phyloP scores from a whole-genome alignment of 2,113 vertebrate genomes.

The Tautogolabrus adspersus region DNA sequence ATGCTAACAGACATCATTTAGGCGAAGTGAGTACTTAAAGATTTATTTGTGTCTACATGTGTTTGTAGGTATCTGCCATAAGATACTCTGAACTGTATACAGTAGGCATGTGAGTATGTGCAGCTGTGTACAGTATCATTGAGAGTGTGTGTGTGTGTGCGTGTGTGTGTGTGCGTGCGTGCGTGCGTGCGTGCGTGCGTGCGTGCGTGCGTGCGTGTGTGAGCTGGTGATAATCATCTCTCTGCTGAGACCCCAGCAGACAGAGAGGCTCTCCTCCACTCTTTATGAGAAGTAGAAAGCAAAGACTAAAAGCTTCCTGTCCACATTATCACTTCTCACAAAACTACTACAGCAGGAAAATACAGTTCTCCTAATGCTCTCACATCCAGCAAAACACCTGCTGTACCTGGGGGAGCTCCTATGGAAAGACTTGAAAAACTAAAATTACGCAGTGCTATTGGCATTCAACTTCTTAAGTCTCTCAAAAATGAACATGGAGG shows the following conservation, averaged over 20 bases:
- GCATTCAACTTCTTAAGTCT: neutral
- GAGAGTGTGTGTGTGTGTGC: neutral
- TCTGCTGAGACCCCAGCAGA: constrained; percentile 22
- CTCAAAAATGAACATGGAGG: neutral
- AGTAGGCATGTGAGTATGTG: neutral
- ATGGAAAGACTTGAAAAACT: neutral
- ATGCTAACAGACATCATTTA: too few relatives aligned
- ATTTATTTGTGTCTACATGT: too few relatives aligned
- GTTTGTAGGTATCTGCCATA: neutral
- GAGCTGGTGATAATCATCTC: neutral
- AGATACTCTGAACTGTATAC: neutral
- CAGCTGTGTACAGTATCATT: neutral
- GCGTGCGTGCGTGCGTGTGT: neutral
- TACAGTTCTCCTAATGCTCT: neutral
- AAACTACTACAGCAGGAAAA: neutral
- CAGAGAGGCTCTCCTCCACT: constrained; percentile 12
- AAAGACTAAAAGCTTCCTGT: constrained; percentile 21
- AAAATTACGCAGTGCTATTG: neutral
- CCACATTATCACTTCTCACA: constrained; percentile 24
- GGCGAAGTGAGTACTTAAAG: too few relatives aligned
- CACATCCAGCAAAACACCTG: constrained; percentile 5
- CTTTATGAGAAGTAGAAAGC: constrained; percentile 24
- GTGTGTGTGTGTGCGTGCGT: neutral
- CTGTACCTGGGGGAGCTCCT: neutral
- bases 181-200: neutral